Evolutionary conservation across 2,888 invertebrate species (phyloP).

Genomic region (Electrophaes corylata): DNA sequence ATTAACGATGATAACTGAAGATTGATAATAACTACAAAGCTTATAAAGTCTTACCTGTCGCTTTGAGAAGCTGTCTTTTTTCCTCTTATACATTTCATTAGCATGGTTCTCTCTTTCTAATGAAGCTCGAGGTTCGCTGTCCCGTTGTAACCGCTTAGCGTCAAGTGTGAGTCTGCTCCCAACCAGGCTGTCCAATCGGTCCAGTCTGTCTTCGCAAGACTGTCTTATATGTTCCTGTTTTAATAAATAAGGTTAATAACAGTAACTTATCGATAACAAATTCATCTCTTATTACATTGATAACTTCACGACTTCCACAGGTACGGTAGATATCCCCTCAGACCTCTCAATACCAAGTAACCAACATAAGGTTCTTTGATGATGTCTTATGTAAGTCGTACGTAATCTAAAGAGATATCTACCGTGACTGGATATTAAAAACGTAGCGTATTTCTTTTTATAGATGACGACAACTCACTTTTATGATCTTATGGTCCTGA

Average conservation of each 20-base stretch:
- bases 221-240: conserved; percentile 86
- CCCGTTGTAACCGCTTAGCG: conserved; percentile 63
- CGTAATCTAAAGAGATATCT: too few relatives aligned
- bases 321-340: too few relatives aligned
- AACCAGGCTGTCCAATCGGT: conserved; percentile 85
- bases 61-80: conserved; percentile 66
- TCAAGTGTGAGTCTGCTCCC: conserved; percentile 66
- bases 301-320: too few relatives aligned
- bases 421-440: too few relatives aligned
- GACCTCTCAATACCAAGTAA: too few relatives aligned
- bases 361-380: too few relatives aligned
- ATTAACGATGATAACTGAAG: too few relatives aligned
- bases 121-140: conserved; percentile 71
- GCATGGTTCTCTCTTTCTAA: conserved; percentile 75
- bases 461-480: conserved; percentile 69
- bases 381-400: too few relatives aligned
- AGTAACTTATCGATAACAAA: too few relatives aligned
- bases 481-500: conserved; percentile 93
- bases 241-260: background rate
- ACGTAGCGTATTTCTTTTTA: background rate
- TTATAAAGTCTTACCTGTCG: conserved; percentile 59
- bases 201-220: conserved; percentile 91
- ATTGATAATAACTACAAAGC: too few relatives aligned
- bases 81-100: conserved; percentile 76
- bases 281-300: too few relatives aligned